Evolutionary conservation across 2,888 invertebrate species (phyloP).

Genomic region (Himalopsyche japonica): DNA sequence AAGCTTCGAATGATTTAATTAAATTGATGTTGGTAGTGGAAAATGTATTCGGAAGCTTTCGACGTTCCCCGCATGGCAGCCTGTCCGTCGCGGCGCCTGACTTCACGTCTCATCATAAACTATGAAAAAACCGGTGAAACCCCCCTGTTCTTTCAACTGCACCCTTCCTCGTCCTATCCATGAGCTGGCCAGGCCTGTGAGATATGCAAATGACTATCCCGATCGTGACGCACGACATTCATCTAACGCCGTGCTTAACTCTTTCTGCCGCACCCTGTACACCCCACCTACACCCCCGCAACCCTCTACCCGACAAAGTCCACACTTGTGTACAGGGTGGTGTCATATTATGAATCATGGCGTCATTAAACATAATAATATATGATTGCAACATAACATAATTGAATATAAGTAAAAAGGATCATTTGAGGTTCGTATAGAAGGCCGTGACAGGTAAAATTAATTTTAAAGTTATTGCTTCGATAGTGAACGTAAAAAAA

Average conservation of each 20-base stretch:
- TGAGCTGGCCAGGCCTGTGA: slow-evolving; percentile 9
- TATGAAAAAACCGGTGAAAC: background rate
- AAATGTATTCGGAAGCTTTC: background rate
- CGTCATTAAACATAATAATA: background rate
- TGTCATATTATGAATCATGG: background rate
- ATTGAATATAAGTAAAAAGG: too few relatives aligned
- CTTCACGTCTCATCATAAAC: background rate
- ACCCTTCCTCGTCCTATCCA: background rate
- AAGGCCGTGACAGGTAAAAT: too few relatives aligned
- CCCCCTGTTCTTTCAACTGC: background rate
- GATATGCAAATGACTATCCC: slow-evolving; percentile 40
- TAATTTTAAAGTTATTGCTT: too few relatives aligned
- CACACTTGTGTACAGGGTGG: background rate
- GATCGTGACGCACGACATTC: slow-evolving; percentile 41
- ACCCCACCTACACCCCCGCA: background rate
- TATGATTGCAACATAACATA: too few relatives aligned
- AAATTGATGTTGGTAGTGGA: background rate
- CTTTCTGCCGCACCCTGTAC: slow-evolving; percentile 4
- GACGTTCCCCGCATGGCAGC: background rate
- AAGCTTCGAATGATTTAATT: background rate
- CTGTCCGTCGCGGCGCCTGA: background rate
- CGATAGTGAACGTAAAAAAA: too few relatives aligned
- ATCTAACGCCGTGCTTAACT: slow-evolving; percentile 36
- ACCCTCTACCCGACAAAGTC: background rate
- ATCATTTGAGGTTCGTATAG: too few relatives aligned